These are phyloP conservation scores for Simalia tracyae DNA, from an alignment of 2,797 vertebrate genomes.

Conservation along the genomic window DNA sequence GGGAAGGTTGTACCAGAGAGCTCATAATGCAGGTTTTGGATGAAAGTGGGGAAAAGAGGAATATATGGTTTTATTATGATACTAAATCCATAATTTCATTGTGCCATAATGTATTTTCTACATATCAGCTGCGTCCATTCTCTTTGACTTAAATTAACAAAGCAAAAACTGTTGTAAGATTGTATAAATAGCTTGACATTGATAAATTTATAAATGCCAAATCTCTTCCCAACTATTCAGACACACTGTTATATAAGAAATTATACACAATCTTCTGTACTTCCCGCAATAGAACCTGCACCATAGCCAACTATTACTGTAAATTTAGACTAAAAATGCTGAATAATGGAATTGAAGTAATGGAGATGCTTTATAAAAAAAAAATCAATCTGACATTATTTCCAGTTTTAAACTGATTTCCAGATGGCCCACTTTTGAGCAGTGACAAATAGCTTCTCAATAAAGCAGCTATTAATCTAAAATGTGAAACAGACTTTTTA, in stretches of 20 bases:
- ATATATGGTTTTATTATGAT: neutral
- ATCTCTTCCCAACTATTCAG: conserved; percentile 15
- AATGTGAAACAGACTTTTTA: conserved; percentile 43
- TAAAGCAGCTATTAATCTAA: conserved; percentile 43
- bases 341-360: conserved; percentile 35
- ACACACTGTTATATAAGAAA: conserved; percentile 14
- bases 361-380: neutral
- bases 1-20: neutral
- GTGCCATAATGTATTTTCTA: neutral
- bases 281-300: conserved; percentile 20
- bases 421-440: conserved; percentile 30
- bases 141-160: neutral
- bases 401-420: conserved; percentile 40
- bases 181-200: conserved; percentile 12
- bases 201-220: conserved; percentile 13
- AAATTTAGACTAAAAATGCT: conserved; percentile 38
- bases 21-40: neutral
- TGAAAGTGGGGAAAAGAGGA: neutral
- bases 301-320: conserved; percentile 20
- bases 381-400: conserved; percentile 34
- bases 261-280: conserved; percentile 25
- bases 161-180: neutral
- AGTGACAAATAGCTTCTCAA: conserved; percentile 35
- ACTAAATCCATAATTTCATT: neutral
- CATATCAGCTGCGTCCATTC: neutral